phyloP scores from a whole-genome alignment of 2,888 invertebrate genomes.

The Strigamia transsilvanica region DNA sequence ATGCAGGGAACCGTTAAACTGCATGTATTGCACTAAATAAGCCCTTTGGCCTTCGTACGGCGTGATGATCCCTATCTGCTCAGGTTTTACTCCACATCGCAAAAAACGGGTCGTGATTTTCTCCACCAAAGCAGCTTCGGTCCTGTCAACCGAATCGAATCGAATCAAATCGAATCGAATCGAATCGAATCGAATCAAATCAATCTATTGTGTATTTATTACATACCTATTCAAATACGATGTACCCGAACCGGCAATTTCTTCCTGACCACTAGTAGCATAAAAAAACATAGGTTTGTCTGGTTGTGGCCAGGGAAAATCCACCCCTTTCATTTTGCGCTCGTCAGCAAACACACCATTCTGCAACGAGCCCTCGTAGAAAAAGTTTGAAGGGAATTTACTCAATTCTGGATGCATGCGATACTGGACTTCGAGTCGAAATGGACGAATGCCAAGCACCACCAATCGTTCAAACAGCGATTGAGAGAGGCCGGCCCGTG shows the following conservation, averaged over 20 bases:
- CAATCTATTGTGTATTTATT: too few species aligned
- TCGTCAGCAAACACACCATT: constrained; percentile 99
- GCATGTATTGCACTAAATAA: constrained; percentile 97
- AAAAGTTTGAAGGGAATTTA: constrained; percentile 98
- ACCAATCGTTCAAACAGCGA: constrained; percentile 97
- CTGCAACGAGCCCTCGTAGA: constrained; percentile 98
- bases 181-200: too few species aligned
- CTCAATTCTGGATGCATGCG: constrained; percentile 99
- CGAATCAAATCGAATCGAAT: not conserved
- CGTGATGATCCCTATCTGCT: constrained; percentile 98
- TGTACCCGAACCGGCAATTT: constrained; percentile 98
- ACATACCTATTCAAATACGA: constrained; percentile 92
- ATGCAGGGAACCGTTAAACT: constrained; percentile 96
- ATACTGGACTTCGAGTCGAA: constrained; percentile 96
- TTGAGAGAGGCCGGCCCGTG: constrained; percentile 94
- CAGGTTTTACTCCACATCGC: constrained; percentile 93
- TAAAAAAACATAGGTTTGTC: constrained; percentile 99
- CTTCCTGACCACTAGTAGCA: constrained; percentile 94
- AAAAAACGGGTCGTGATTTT: constrained; percentile 95
- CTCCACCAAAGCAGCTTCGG: constrained; percentile 98
- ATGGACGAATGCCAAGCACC: constrained; percentile 95
- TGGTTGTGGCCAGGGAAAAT: constrained; percentile 96
- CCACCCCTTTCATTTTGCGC: constrained; percentile 84
- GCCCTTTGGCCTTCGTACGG: constrained; percentile 99
- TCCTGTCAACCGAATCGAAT: constrained; percentile 68